Conservation (phyloP, 2,888 invertebrate species). For the Atrina japonica region DNA sequence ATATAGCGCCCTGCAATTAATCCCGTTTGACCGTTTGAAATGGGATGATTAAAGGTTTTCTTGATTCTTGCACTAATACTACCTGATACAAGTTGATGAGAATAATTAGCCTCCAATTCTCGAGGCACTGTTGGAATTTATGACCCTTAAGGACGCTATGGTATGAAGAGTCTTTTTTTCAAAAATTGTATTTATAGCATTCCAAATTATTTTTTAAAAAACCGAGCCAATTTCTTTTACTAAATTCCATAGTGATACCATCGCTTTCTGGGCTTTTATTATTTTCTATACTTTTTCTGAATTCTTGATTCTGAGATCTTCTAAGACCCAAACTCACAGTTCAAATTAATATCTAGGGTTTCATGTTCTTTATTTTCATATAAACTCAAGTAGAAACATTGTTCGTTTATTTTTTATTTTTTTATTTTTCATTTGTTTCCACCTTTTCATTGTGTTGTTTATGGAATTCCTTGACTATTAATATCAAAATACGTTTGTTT, state of each 20-base stretch:
- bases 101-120: slow-evolving; percentile 27
- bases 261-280: slow-evolving; percentile 19
- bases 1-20: no score
- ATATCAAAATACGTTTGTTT: not conserved
- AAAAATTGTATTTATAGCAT: slow-evolving; percentile 12
- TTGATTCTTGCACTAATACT: not conserved
- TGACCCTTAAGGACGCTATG: slow-evolving; percentile 25
- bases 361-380: not conserved
- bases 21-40: not conserved
- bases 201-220: not conserved
- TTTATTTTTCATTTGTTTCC: slow-evolving; percentile 2
- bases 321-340: not conserved
- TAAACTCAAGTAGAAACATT: slow-evolving; percentile 12
- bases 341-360: not conserved
- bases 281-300: slow-evolving; percentile 3
- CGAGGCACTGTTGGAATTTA: slow-evolving; percentile 9
- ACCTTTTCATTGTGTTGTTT: slow-evolving; percentile 4
- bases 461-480: not conserved
- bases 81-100: no score
- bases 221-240: slow-evolving; percentile 14
- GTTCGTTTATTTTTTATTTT: slow-evolving; percentile 4
- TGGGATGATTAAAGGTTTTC: not conserved
- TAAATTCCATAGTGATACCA: slow-evolving; percentile 17
- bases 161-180: not conserved
- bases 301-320: no score